Evolutionary conservation across 2,113 vertebrate species (phyloP).

Genomic region (Sebastes fasciatus): DNA sequence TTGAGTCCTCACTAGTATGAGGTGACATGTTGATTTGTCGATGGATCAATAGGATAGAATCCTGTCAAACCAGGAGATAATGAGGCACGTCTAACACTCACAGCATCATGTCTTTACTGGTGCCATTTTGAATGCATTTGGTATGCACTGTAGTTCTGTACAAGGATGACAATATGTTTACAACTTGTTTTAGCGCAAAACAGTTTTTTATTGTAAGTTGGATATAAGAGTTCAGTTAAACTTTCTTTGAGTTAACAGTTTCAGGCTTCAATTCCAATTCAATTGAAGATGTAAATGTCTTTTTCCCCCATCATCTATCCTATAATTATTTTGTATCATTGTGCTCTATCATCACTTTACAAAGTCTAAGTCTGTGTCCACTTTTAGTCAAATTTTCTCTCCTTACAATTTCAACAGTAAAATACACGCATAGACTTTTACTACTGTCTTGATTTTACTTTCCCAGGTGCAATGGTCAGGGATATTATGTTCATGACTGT

Average conservation of each 20-base stretch:
- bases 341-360: conserved; percentile 2
- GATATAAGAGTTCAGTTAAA: not conserved
- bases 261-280: not conserved
- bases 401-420: not conserved
- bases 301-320: not conserved
- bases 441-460: not conserved
- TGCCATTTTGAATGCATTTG: not conserved
- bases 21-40: conserved; percentile 38
- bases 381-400: not conserved
- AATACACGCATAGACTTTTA: not conserved
- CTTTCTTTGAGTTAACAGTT: not conserved
- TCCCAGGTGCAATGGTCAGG: not conserved
- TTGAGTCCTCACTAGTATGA: conserved; percentile 32
- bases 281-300: not conserved
- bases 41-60: conserved; percentile 45
- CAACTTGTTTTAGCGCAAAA: not conserved
- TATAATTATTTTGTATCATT: not conserved
- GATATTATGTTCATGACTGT: not conserved
- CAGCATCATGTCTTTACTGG: conserved; percentile 5
- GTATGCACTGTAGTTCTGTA: not conserved
- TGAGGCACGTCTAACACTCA: not conserved
- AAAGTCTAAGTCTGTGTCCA: conserved; percentile 20
- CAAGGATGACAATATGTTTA: not conserved
- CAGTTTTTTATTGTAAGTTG: not conserved
- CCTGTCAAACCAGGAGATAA: conserved; percentile 31